Conservation (phyloP, 2,113 vertebrate species). For the Narcine bancroftii region DNA sequence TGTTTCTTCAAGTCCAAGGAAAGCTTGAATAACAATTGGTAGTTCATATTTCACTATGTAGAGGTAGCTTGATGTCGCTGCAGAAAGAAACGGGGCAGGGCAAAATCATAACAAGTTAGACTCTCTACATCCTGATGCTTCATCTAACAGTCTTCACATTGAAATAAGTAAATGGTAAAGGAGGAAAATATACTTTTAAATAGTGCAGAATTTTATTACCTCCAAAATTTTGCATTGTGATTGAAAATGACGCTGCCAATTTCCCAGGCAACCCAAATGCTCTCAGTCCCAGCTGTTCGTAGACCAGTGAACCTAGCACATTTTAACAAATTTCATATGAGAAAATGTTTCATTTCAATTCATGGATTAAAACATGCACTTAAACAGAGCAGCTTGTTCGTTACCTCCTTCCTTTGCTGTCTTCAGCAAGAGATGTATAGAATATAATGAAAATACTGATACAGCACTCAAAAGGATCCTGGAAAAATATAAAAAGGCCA, state of each 20-base stretch:
- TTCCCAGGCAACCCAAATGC: constrained; percentile 89
- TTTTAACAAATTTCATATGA: constrained; percentile 11
- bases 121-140: neutral
- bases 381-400: constrained; percentile 14
- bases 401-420: constrained; percentile 97
- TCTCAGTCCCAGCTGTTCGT: constrained; percentile 88
- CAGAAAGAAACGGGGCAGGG: constrained; percentile 56
- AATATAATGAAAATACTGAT: constrained; percentile 86
- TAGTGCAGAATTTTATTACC: constrained; percentile 55
- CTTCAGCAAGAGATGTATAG: constrained; percentile 92
- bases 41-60: constrained; percentile 98
- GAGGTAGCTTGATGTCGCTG: constrained; percentile 99
- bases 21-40: constrained; percentile 84
- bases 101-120: neutral
- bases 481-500: constrained; percentile 39
- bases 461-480: constrained; percentile 83
- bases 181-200: neutral
- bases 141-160: neutral
- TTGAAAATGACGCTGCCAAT: constrained; percentile 81
- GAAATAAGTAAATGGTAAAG: neutral
- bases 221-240: constrained; percentile 97
- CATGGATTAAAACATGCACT: neutral
- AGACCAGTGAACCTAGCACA: constrained; percentile 73
- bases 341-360: neutral
- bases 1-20: constrained; percentile 61